These are phyloP conservation scores for Diceros bicornis DNA, from an alignment of 2,797 vertebrate genomes.

Conservation along the genomic window DNA sequence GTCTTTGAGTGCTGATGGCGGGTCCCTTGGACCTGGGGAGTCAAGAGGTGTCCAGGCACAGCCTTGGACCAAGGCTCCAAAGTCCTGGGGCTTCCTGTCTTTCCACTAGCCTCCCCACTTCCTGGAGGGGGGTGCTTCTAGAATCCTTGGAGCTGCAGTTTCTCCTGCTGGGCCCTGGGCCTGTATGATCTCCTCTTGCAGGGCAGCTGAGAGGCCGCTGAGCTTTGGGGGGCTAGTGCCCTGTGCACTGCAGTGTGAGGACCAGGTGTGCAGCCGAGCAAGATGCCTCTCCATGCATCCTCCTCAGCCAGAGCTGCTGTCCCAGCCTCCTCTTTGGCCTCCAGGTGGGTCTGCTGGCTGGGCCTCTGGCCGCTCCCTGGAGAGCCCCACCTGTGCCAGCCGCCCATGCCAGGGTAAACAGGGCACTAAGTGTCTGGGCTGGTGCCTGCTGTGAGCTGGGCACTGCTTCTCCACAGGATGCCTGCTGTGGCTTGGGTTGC, in stretches of 20 bases:
- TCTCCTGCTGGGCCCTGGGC: not conserved
- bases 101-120: not conserved
- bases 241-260: rapidly evolving
- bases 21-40: not conserved
- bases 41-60: not conserved
- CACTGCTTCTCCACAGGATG: constrained; percentile 31
- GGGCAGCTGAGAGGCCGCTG: not conserved
- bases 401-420: constrained; percentile 79
- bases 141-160: not conserved
- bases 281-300: not conserved
- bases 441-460: constrained; percentile 61
- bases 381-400: constrained; percentile 82
- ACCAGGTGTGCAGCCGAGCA: not conserved
- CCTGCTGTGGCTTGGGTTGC: constrained; percentile 38
- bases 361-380: constrained; percentile 67
- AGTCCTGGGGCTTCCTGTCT: not conserved
- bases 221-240: not conserved
- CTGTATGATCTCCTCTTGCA: rapidly evolving
- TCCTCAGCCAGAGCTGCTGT: not conserved
- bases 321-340: constrained; percentile 48
- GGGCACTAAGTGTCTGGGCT: constrained; percentile 83
- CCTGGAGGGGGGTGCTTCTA: not conserved
- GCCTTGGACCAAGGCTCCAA: not conserved
- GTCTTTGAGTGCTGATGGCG: not conserved
- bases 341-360: constrained; percentile 72